Conservation (phyloP, 2,113 vertebrate genomes). For the Ptilorrhoa leucosticta region DNA sequence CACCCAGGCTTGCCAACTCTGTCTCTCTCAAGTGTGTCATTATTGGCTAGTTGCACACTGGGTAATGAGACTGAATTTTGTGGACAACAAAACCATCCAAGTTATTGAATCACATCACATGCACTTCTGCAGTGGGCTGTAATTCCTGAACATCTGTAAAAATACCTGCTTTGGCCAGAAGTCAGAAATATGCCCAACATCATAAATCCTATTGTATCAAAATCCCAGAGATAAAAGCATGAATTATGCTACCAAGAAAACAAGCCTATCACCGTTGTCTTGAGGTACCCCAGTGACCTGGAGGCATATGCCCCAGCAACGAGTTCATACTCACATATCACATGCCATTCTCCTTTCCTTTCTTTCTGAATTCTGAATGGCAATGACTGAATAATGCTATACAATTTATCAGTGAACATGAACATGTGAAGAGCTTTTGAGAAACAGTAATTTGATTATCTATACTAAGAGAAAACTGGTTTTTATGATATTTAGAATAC, state of each 20-base stretch:
- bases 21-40: not conserved
- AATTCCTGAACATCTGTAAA: not conserved
- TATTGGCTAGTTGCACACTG: not conserved
- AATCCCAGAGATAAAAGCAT: not conserved
- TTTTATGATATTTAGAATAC: not conserved
- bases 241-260: not conserved
- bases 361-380: not conserved
- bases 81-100: not conserved
- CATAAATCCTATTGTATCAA: not conserved
- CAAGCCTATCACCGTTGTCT: not conserved
- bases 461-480: not conserved
- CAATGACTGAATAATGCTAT: not conserved
- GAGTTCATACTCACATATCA: not conserved
- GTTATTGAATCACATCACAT: not conserved
- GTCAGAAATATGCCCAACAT: not conserved
- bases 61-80: not conserved
- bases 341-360: not conserved
- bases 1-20: not conserved
- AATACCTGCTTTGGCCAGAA: not conserved
- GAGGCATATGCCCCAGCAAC: not conserved
- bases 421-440: not conserved
- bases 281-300: not conserved
- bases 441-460: not conserved
- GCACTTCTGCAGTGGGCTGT: not conserved
- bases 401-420: not conserved